phyloP scores from a whole-genome alignment of 2,888 invertebrate species.

The Hirtodrosophila histrioides region DNA sequence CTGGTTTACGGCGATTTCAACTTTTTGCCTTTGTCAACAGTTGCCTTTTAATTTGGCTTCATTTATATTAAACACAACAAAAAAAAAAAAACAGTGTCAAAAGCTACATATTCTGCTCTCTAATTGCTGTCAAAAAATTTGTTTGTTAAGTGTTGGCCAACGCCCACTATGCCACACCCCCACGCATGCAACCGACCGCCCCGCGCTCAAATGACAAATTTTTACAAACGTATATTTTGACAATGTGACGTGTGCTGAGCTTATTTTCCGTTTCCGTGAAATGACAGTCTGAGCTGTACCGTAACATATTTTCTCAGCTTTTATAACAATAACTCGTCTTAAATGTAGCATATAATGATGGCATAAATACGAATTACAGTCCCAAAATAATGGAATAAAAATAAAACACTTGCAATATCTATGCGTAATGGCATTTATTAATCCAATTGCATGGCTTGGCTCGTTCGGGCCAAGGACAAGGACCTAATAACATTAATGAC shows the following conservation, averaged over 20 bases:
- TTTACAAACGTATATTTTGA: constrained; percentile 38
- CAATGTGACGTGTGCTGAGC: constrained; percentile 42
- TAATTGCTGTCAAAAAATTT: constrained; percentile 70
- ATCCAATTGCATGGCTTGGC: constrained; percentile 68
- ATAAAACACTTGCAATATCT: constrained; percentile 60
- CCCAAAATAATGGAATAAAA: constrained; percentile 52
- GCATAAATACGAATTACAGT: constrained; percentile 65
- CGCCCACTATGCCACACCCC: constrained; percentile 44
- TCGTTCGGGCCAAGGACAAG: constrained; percentile 29
- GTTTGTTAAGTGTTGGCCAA: constrained; percentile 65
- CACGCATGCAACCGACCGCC: constrained; percentile 5
- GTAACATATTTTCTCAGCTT: constrained; percentile 15
- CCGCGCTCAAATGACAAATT: constrained; percentile 38
- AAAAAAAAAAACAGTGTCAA: constrained; percentile 23
- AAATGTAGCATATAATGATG: constrained; percentile 72
- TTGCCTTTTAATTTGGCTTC: constrained; percentile 75
- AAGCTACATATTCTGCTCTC: constrained; percentile 35
- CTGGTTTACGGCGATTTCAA: constrained; percentile 32
- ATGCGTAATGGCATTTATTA: constrained; percentile 72
- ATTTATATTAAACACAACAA: constrained; percentile 62
- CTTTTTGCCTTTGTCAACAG: constrained; percentile 66
- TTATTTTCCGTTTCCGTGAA: constrained; percentile 18
- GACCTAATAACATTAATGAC: constrained; percentile 77
- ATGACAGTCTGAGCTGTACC: constrained; percentile 7
- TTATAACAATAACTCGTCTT: constrained; percentile 45